Evolutionary conservation across 2,113 vertebrate species (phyloP).

Genomic region (Notarius lentiginosus): DNA sequence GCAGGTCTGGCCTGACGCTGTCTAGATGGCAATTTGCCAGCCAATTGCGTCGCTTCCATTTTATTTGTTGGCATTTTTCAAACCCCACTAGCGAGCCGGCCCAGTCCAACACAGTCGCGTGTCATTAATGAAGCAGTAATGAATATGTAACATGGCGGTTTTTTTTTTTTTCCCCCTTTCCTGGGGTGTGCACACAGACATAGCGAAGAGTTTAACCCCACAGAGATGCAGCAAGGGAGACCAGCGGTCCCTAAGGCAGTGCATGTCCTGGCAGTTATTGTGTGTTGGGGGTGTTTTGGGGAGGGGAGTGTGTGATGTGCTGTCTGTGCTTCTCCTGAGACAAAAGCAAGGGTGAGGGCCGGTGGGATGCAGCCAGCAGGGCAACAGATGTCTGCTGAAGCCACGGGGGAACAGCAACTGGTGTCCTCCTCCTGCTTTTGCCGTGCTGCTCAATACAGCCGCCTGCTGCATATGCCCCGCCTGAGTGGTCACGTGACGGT

Average conservation of each 20-base stretch:
- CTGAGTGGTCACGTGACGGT: conserved; percentile 79
- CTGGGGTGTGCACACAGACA: conserved; percentile 45
- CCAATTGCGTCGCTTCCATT: conserved; percentile 1
- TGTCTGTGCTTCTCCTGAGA: conserved; percentile 68
- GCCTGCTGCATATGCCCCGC: conserved; percentile 79
- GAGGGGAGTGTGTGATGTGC: conserved; percentile 70
- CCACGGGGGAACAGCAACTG: conserved; percentile 93
- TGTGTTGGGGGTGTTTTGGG: conserved; percentile 29
- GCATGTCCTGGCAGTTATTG: conserved; percentile 75
- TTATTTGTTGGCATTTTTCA: conserved; percentile 62
- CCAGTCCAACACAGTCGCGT: background rate
- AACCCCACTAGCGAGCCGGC: conserved; percentile 46
- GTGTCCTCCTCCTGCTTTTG: conserved; percentile 79
- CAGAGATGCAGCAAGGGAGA: background rate
- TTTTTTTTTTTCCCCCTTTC: conserved; percentile 43
- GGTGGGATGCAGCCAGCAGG: conserved; percentile 72
- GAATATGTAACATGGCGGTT: conserved; percentile 86
- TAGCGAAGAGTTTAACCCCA: background rate
- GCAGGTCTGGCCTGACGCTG: background rate
- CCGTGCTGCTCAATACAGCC: conserved; percentile 79
- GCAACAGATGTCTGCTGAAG: conserved; percentile 93
- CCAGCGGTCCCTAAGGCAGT: conserved; percentile 6
- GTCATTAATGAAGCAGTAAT: conserved; percentile 75
- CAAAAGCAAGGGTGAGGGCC: conserved; percentile 36
- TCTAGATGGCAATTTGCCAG: conserved; percentile 60